These are phyloP conservation scores for Platalea minor DNA, from an alignment of 2,797 vertebrate genomes.

Conservation along the genomic window DNA sequence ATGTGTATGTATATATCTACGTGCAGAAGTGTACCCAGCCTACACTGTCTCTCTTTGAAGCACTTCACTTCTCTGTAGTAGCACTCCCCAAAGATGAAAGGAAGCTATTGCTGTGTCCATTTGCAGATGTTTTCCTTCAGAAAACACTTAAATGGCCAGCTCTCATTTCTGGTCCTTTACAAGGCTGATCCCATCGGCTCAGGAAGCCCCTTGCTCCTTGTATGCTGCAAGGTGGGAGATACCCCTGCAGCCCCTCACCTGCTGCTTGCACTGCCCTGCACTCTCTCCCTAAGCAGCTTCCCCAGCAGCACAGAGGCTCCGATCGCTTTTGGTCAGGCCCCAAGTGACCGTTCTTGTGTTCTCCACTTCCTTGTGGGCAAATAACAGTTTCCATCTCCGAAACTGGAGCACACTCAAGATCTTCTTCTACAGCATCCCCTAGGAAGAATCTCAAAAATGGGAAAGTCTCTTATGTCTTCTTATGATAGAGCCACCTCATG, in stretches of 20 bases:
- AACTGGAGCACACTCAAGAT: background rate
- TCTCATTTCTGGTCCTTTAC: background rate
- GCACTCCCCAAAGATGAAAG: background rate
- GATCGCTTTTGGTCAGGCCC: background rate
- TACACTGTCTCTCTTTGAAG: background rate
- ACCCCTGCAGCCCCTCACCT: background rate
- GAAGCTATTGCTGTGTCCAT: background rate
- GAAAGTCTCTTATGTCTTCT: background rate
- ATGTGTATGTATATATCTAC: background rate
- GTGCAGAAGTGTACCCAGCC: background rate
- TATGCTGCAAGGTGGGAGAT: background rate
- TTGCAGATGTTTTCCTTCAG: background rate
- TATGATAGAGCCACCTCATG: background rate
- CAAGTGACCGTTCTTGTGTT: background rate
- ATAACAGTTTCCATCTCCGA: background rate
- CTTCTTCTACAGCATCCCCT: background rate
- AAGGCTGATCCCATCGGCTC: background rate
- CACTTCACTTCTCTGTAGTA: background rate
- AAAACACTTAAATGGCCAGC: background rate
- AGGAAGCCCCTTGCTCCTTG: background rate
- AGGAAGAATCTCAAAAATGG: background rate
- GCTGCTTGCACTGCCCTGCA: background rate
- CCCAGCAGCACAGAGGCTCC: background rate
- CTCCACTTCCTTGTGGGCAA: background rate
- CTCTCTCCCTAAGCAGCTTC: background rate